Conservation (phyloP, 2,113 vertebrate genomes). For the Datnioides undecimradiatus region DNA sequence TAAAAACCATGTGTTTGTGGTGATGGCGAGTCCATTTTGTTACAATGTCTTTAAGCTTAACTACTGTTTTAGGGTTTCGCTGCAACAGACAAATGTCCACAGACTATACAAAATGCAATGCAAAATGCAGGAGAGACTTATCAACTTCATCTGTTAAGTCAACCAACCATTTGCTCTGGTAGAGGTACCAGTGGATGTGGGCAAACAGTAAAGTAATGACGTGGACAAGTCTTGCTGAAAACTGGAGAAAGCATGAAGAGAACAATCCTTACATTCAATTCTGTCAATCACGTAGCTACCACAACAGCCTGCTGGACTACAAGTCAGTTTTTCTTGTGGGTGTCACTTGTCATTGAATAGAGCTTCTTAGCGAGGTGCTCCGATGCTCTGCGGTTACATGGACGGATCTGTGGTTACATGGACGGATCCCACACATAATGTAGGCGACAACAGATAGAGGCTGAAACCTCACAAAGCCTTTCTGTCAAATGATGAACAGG, state of each 20-base stretch:
- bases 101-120: not conserved
- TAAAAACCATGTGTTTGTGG: not conserved
- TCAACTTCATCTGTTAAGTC: constrained; percentile 22
- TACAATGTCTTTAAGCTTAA: not conserved
- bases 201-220: not conserved
- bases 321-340: not conserved
- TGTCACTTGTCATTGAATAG: constrained; percentile 6
- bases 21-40: not conserved
- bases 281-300: not conserved
- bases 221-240: not conserved
- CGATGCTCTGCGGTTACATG: not conserved
- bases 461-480: constrained; percentile 1
- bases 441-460: not conserved
- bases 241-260: constrained; percentile 4
- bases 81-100: constrained; percentile 1
- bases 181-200: no score
- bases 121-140: no score
- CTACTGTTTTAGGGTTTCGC: not conserved
- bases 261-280: not conserved
- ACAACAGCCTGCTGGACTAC: not conserved
- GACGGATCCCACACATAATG: not conserved
- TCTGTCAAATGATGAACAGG: constrained; percentile 23
- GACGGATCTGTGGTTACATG: no score
- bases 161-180: constrained; percentile 10
- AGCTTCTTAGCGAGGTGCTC: not conserved